These are phyloP conservation scores for Thalassoma bifasciatum DNA, from an alignment of 2,113 vertebrate species.

Conservation along the genomic window DNA sequence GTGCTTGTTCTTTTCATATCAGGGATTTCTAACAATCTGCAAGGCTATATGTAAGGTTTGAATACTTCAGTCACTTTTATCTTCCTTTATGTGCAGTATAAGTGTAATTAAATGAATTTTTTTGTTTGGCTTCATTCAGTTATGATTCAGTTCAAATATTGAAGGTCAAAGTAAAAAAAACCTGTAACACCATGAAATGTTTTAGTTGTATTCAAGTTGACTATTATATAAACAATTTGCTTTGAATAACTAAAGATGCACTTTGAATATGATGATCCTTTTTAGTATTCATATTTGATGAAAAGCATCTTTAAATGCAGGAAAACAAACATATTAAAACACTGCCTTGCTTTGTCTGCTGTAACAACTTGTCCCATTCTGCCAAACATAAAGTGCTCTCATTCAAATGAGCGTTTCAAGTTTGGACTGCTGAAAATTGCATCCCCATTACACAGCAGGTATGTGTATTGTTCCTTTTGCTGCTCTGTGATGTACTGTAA, in stretches of 20 bases:
- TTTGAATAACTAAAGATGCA: slow-evolving; percentile 35
- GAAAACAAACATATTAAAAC: slow-evolving; percentile 5
- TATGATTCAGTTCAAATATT: neutral
- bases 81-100: neutral
- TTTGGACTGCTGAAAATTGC: slow-evolving; percentile 64
- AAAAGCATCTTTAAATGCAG: slow-evolving; percentile 2
- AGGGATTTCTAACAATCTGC: neutral
- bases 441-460: slow-evolving; percentile 74
- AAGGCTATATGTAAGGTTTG: neutral
- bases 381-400: slow-evolving; percentile 39
- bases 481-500: slow-evolving; percentile 51
- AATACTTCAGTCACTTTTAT: neutral
- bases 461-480: slow-evolving; percentile 54
- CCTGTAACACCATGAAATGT: slow-evolving; percentile 7
- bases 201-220: neutral
- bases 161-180: slow-evolving; percentile 22
- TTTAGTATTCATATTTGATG: slow-evolving; percentile 4
- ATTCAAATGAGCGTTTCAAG: slow-evolving; percentile 39
- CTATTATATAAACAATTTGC: neutral
- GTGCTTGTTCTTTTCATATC: neutral
- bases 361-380: slow-evolving; percentile 13
- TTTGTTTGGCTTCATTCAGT: too few relatives aligned
- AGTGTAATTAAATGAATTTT: slow-evolving; percentile 11
- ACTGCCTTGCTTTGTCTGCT: slow-evolving; percentile 21
- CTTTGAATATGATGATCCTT: slow-evolving; percentile 25